Evolutionary conservation across 2,797 vertebrate species (phyloP), one percentile per base, ranked within the genome.

Genomic region (Coregonus sp.): DNA sequence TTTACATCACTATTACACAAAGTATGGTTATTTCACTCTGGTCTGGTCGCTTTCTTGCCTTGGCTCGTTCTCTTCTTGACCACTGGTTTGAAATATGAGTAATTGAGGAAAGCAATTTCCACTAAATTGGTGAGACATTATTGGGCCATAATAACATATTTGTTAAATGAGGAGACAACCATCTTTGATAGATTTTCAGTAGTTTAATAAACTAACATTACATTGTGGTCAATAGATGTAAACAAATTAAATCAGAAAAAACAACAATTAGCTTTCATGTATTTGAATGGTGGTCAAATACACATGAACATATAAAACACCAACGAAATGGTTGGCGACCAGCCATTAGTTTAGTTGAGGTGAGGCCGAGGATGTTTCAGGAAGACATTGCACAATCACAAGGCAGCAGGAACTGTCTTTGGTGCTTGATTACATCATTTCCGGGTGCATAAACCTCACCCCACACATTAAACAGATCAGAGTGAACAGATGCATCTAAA

Each of bases 141-240:
- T 47, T 50, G 71, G 40, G 52, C 72, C 50, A 37, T 7, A 71
- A 37, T n/a, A 71, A 47, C 70, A 16, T 37, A 31, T 65, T 68
- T 18, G 1, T 68, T 7, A 68, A 51, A 31, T 54, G 25, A 72
- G 4, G 18, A 70, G 15, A 70, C 12, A 73, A 74, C 56, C 67
- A 56, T 12, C 35, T 50, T 67, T 78, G 69, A 73, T 70, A 71
- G 29, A 51, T 11, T 78, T 73, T 75, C 74, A 78, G 72, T 75
- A 51, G 59, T 82, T 80, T 77, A 82, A 82, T 80, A 78, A 76
- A 74, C 65, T 70, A 68, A 69, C 54, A 80, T 35, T 70, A 70
- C 73, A 68, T 77, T 63, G 52, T 56, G 25, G 20, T 74, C 59
- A 50, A 25, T 47, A 40, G 51, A 63, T 74, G 33, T 73, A 37